A percentile compares a stretch with the other conserved stretches of the same genome.
Conservation (phyloP, 2,797 vertebrate species). For the Acanthornis magna region DNA sequence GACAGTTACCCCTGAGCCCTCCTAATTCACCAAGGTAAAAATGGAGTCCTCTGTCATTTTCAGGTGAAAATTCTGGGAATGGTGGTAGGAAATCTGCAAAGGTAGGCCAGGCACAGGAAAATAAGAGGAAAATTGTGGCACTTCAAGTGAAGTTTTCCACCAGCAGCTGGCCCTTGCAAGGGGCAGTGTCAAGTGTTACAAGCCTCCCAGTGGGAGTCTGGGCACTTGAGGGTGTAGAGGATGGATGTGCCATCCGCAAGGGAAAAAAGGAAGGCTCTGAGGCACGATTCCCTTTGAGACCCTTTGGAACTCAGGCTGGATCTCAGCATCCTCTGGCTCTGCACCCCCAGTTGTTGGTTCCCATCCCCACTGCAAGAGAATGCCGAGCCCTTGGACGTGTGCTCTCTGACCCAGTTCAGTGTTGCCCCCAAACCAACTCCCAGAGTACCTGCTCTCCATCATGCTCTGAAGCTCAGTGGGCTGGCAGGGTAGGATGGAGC, state of each 20-base stretch:
- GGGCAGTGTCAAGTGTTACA: neutral
- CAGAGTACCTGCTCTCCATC: neutral
- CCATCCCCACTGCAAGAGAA: neutral
- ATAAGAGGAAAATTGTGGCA: neutral
- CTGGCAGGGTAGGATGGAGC: neutral
- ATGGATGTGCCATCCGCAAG: neutral
- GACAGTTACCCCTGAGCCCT: neutral
- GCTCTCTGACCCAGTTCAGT: neutral
- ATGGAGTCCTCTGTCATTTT: neutral
- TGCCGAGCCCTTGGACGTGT: fast-evolving
- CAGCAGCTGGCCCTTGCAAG: neutral
- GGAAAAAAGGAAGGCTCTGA: neutral
- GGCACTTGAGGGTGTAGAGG: neutral
- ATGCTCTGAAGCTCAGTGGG: neutral
- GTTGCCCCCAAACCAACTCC: neutral
- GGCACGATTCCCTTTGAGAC: neutral
- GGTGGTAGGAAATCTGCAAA: neutral
- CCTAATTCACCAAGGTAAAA: neutral
- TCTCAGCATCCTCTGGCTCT: neutral
- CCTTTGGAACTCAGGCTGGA: neutral
- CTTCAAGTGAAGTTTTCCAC: neutral
- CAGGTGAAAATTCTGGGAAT: neutral
- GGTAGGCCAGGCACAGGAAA: neutral
- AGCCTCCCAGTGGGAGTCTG: neutral
- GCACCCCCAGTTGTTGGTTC: neutral